These are phyloP conservation scores for Catocala sponsa DNA, from an alignment of 2,888 invertebrate species.

Conservation along the genomic window DNA sequence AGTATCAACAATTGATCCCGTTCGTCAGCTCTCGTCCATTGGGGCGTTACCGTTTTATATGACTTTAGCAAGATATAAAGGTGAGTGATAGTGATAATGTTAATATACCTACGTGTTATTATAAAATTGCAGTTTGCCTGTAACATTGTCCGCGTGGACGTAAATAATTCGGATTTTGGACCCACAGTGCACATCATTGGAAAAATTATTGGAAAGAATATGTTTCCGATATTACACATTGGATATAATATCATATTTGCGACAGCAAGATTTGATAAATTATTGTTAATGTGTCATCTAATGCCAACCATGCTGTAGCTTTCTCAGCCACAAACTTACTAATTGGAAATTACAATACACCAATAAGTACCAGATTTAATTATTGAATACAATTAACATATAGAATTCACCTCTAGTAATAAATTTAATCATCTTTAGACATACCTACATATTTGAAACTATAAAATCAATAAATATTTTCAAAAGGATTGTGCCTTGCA, in stretches of 20 bases:
- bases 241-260: background rate
- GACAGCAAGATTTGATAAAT: background rate
- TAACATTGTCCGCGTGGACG: slow-evolving; percentile 45
- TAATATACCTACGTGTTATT: background rate
- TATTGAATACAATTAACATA: too few species aligned
- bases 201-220: background rate
- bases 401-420: too few species aligned
- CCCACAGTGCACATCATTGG: background rate
- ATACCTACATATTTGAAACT: too few species aligned
- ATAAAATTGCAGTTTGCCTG: background rate
- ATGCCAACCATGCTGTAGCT: background rate
- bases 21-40: slow-evolving; percentile 91
- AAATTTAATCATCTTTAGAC: too few species aligned
- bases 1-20: slow-evolving; percentile 85
- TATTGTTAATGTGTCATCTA: background rate
- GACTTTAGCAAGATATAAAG: slow-evolving; percentile 98
- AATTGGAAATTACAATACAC: too few species aligned
- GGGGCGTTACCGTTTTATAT: slow-evolving; percentile 98
- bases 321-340: too few species aligned
- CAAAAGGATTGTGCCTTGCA: too few species aligned
- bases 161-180: slow-evolving; percentile 15
- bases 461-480: too few species aligned
- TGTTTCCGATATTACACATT: background rate
- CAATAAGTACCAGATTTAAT: too few species aligned
- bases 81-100: slow-evolving; percentile 86